phyloP scores from a whole-genome alignment of 2,797 vertebrate species.

The Pangasius krempfi region DNA sequence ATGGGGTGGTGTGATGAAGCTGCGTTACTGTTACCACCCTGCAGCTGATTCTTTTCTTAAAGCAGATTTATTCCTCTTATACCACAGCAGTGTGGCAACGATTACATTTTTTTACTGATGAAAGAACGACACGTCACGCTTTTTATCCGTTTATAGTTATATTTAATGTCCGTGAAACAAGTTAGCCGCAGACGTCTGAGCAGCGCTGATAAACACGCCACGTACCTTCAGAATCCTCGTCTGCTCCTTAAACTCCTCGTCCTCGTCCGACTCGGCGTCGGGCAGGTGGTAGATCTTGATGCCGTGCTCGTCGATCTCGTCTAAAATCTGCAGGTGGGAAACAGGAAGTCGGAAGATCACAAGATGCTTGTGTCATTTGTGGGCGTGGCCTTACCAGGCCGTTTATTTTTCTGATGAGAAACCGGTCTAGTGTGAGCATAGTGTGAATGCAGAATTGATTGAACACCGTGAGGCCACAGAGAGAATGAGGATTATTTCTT shows the following conservation, averaged over 20 bases:
- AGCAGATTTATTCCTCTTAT: neutral
- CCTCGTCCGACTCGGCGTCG: slow-evolving; percentile 95
- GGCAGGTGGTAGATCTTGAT: slow-evolving; percentile 98
- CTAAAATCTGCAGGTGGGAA: slow-evolving; percentile 80
- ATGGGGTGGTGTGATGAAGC: neutral
- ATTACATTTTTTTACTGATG: neutral
- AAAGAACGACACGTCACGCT: neutral
- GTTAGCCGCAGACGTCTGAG: neutral
- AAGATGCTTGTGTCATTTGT: neutral
- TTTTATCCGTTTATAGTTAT: neutral
- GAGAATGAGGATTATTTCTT: too few species aligned
- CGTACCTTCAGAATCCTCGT: slow-evolving; percentile 93
- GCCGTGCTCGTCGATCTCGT: slow-evolving; percentile 95
- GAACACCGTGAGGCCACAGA: too few species aligned
- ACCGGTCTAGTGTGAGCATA: too few species aligned
- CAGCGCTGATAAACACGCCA: neutral
- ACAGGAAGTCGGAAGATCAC: neutral
- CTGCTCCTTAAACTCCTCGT: slow-evolving; percentile 98
- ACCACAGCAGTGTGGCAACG: neutral
- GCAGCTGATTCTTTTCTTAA: neutral
- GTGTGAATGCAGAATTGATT: too few species aligned
- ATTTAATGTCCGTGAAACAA: neutral
- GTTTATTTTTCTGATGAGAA: too few species aligned
- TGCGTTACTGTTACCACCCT: too few species aligned
- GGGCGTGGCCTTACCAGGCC: neutral